These are phyloP conservation scores for Pyxicephalus adspersus DNA, from an alignment of 2,113 vertebrate genomes.

Conservation along the genomic window DNA sequence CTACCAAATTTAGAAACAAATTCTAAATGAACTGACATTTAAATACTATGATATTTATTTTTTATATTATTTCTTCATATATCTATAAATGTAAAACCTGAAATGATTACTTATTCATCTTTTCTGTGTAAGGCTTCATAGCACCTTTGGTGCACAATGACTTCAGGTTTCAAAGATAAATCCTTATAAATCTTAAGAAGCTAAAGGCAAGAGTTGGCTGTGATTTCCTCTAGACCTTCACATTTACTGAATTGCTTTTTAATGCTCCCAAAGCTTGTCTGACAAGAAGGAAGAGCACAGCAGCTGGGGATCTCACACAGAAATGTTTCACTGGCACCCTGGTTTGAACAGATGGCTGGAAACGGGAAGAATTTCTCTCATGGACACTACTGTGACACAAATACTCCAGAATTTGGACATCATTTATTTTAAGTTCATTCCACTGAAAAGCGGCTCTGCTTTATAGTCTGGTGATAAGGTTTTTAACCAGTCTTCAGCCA, in stretches of 20 bases:
- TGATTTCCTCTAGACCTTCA: slow-evolving; percentile 33
- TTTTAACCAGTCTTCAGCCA: slow-evolving; percentile 52
- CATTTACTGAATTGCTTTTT: slow-evolving; percentile 49
- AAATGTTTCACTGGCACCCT: slow-evolving; percentile 44
- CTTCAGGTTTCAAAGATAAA: not conserved
- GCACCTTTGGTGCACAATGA: not conserved
- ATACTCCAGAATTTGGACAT: slow-evolving; percentile 50
- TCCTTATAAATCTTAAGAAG: not conserved
- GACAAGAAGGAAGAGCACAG: slow-evolving; percentile 24
- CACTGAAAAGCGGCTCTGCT: slow-evolving; percentile 32
- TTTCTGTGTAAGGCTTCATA: not conserved
- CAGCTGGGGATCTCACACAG: slow-evolving; percentile 41
- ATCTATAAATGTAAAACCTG: no score
- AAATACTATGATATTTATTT: no score
- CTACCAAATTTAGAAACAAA: no score
- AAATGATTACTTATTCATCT: not conserved
- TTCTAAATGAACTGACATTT: no score
- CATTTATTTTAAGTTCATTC: slow-evolving; percentile 41
- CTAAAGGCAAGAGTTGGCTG: slow-evolving; percentile 3
- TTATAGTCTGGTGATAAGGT: slow-evolving; percentile 25
- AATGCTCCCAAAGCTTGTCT: slow-evolving; percentile 42
- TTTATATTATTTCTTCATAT: no score
- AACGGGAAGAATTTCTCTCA: slow-evolving; percentile 52
- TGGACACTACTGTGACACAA: slow-evolving; percentile 46
- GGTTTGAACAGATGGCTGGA: slow-evolving; percentile 50